Percentiles rank a stretch among this genome's conserved stretches.
Conservation (phyloP, 2,797 vertebrate species). For the Gastrophryne carolinensis region DNA sequence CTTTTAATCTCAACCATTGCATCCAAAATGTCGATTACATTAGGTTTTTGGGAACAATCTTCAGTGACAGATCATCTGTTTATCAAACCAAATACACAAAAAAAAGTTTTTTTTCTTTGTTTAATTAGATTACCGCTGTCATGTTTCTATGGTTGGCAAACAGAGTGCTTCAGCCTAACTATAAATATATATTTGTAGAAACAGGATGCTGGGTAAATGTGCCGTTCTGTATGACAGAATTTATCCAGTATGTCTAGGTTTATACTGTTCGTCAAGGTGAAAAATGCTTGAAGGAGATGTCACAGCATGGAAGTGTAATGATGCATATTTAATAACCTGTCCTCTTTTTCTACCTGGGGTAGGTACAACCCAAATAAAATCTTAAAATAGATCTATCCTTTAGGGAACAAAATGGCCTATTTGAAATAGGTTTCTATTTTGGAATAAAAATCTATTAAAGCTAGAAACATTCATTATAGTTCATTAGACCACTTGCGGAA, state of each 20-base stretch:
- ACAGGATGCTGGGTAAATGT: too few species aligned
- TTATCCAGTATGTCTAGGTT: not conserved
- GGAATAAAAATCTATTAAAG: conserved; percentile 22
- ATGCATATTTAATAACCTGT: conserved; percentile 12
- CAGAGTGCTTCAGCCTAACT: too few species aligned
- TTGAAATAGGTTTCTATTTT: conserved; percentile 20
- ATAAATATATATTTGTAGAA: too few species aligned
- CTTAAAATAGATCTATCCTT: conserved; percentile 17
- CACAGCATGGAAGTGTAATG: conserved; percentile 9
- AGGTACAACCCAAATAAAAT: conserved; percentile 9
- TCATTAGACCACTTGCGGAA: conserved; percentile 25
- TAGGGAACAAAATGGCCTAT: conserved; percentile 20
- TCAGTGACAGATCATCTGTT: too few species aligned
- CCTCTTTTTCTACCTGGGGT: conserved; percentile 1
- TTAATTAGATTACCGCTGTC: too few species aligned
- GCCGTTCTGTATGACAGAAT: not conserved
- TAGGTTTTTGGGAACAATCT: too few species aligned
- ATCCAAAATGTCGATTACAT: too few species aligned
- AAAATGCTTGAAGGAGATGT: conserved; percentile 17
- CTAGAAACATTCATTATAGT: conserved; percentile 18
- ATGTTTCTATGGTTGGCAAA: too few species aligned
- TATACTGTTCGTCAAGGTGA: conserved; percentile 38
- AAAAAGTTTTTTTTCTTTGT: too few species aligned
- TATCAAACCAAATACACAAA: too few species aligned
- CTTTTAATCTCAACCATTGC: too few species aligned